Evolutionary conservation across 1,140 invertebrate species (phyloP).

Genomic region (Chelonus insularis): DNA sequence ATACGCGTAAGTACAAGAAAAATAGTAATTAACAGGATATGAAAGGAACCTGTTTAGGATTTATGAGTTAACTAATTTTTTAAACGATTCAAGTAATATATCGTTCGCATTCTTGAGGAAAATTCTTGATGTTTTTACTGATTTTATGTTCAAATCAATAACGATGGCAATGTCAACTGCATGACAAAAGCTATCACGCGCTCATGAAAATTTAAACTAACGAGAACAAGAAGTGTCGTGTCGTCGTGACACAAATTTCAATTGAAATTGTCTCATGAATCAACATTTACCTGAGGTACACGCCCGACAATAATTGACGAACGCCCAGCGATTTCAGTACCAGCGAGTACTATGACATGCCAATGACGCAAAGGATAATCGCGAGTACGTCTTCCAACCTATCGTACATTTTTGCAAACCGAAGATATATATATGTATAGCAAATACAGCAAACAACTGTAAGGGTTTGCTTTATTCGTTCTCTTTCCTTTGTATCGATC

Average conservation of each 20-base stretch:
- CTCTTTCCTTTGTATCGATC: neutral
- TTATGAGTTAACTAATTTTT: too few relatives aligned
- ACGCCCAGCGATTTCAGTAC: slow-evolving; percentile 29
- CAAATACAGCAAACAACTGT: neutral
- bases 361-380: slow-evolving; percentile 26
- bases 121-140: too few relatives aligned
- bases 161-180: neutral
- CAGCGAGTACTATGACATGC: slow-evolving; percentile 26
- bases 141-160: neutral
- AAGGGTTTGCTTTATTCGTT: neutral
- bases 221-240: slow-evolving; percentile 22
- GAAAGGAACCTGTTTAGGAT: too few relatives aligned
- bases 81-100: too few relatives aligned
- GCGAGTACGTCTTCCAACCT: slow-evolving; percentile 17
- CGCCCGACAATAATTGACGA: slow-evolving; percentile 27
- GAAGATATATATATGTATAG: slow-evolving; percentile 15
- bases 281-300: slow-evolving; percentile 18
- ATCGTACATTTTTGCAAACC: slow-evolving; percentile 25
- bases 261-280: slow-evolving; percentile 18
- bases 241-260: slow-evolving; percentile 21
- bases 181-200: neutral
- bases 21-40: too few relatives aligned
- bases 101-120: too few relatives aligned
- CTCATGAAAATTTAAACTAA: slow-evolving; percentile 2
- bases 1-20: too few relatives aligned